These are phyloP conservation scores for Ceratoteleas bidentatus DNA, from an alignment of 1,140 invertebrate species.

Conservation along the genomic window DNA sequence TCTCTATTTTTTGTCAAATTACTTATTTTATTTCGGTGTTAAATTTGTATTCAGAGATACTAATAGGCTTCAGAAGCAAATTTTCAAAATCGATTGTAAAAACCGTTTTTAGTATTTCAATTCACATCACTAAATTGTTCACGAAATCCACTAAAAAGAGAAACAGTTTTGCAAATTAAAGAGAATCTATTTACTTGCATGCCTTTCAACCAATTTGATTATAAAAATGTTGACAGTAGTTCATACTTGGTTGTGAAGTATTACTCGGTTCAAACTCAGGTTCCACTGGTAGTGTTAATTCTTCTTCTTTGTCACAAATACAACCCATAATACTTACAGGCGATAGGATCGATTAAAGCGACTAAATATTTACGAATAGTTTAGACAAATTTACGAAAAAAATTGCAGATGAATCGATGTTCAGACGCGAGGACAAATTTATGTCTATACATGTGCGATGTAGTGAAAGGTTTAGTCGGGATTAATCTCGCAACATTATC, in stretches of 20 bases:
- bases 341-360: no score
- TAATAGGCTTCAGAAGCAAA: no score
- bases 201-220: no score
- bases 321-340: conserved; percentile 7
- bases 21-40: no score
- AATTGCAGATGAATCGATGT: background rate
- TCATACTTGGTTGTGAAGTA: background rate
- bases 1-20: no score
- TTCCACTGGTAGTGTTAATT: background rate
- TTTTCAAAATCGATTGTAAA: no score
- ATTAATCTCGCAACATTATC: background rate
- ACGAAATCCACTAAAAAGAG: no score
- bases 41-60: no score
- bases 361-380: background rate
- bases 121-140: no score
- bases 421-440: background rate
- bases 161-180: no score
- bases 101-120: no score
- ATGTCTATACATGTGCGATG: background rate
- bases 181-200: no score
- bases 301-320: conserved; percentile 16
- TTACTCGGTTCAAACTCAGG: background rate
- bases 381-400: background rate
- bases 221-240: background rate
- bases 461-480: background rate